phyloP scores from a whole-genome alignment of 2,797 vertebrate species.

The Buphagus erythrorhynchus region DNA sequence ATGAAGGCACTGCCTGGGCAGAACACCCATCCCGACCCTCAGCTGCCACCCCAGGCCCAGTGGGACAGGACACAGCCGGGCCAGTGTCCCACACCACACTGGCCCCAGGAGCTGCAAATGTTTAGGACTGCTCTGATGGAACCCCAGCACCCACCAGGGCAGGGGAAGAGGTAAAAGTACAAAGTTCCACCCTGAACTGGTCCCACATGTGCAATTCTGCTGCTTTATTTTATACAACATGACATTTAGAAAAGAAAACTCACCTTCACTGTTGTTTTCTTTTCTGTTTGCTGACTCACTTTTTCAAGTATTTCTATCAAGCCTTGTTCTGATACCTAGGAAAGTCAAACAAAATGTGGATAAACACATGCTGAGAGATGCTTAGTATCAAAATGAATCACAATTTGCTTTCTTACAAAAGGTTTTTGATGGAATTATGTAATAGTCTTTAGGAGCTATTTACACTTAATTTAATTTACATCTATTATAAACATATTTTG shows the following conservation, averaged over 20 bases:
- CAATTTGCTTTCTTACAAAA: not conserved
- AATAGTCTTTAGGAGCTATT: not conserved
- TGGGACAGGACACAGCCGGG: not conserved
- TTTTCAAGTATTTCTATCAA: slow-evolving; percentile 99
- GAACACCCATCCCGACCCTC: not conserved
- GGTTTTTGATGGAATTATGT: not conserved
- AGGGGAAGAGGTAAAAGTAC: not conserved
- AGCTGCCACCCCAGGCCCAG: not conserved
- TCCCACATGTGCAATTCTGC: not conserved
- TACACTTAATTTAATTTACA: not conserved
- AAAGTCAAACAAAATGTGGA: not conserved
- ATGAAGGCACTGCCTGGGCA: not conserved
- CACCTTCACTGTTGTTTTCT: slow-evolving; percentile 96
- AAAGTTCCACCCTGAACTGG: not conserved
- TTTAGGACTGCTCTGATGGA: not conserved
- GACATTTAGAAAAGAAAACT: not conserved
- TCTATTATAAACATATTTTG: not conserved
- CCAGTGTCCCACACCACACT: not conserved
- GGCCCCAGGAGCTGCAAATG: not conserved
- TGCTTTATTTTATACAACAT: not conserved
- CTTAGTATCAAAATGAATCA: not conserved
- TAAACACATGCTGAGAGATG: not conserved
- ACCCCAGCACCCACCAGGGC: not conserved
- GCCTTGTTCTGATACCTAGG: slow-evolving; percentile 91
- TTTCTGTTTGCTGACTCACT: slow-evolving; percentile 96